Evolutionary conservation across 2,888 invertebrate species (phyloP).

Genomic region (Operophtera brumata): DNA sequence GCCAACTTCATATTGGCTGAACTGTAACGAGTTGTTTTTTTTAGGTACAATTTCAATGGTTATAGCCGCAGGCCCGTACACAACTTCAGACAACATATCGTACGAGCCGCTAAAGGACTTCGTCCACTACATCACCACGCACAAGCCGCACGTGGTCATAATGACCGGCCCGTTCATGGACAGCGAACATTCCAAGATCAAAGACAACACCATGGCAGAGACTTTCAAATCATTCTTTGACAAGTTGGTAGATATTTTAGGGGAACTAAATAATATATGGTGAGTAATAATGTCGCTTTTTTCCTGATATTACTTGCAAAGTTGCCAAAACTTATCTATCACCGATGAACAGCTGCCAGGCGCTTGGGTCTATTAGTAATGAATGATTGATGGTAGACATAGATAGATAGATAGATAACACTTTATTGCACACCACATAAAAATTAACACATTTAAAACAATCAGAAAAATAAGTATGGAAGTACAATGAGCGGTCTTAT

Average conservation of each 20-base stretch:
- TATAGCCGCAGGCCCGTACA: constrained; percentile 92
- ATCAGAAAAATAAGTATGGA: too few relatives aligned
- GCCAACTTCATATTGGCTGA: too few relatives aligned
- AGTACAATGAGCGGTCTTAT: too few relatives aligned
- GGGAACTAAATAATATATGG: constrained; percentile 79
- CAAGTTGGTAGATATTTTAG: constrained; percentile 83
- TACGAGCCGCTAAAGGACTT: constrained; percentile 92
- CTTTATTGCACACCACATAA: too few relatives aligned
- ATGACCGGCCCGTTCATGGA: constrained; percentile 94
- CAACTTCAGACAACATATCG: constrained; percentile 86
- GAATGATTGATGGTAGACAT: too few relatives aligned
- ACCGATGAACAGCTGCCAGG: too few relatives aligned
- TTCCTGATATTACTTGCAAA: too few relatives aligned
- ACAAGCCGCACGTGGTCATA: constrained; percentile 89
- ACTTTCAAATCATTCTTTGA: constrained; percentile 89
- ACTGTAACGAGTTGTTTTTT: constrained; percentile 3
- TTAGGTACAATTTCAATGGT: constrained; percentile 83
- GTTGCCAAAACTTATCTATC: too few relatives aligned
- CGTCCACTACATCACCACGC: constrained; percentile 82
- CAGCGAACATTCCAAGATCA: constrained; percentile 82
- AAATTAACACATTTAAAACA: too few relatives aligned
- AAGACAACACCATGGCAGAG: constrained; percentile 82
- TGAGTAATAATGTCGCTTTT: constrained; percentile 53
- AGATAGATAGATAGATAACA: too few relatives aligned
- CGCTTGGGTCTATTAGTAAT: too few relatives aligned